Base-by-base conservation (phyloP, 2,797 vertebrate species). In the Bradypus variegatus region DNA sequence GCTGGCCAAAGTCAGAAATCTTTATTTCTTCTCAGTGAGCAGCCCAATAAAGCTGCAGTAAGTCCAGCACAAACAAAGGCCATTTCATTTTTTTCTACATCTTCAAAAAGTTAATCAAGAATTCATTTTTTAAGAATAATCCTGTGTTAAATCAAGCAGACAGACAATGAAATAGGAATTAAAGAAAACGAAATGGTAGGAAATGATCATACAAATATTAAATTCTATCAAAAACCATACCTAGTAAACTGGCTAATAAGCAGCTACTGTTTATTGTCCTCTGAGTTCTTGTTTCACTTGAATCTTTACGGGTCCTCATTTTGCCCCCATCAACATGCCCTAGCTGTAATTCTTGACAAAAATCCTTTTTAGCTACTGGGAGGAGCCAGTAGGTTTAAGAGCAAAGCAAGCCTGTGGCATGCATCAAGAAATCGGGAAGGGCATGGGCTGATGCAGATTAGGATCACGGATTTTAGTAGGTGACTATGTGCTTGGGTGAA, bases 1-100 rank as follows among this genome's bases (percentile, higher is more conserved):
- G 88, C 21, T 31, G 96, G 95, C 95, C 95, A 95, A 90, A 95
- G 84, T 91, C 93, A 83, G 93, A 93, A 95, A 86, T 96, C 95
- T 94, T 96, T 95, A 76, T 97, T 95, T 93, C 64, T 50, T 2
- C 65, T 95, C 95, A 82, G 45, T 79, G 90, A 95, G 93, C 81
- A 27, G 53, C 89, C 91, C 69, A 65, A 92, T 95, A 95, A 80
- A n/a, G 41, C 93, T 96, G 78, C 80, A 91, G 93, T 82, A 94
- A 15, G 29, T 72, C 36, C 76, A 50, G 65, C 78, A 80, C 64
- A 90, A 91, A 96, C 84, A 95, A 86, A 72, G 80, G 86, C 55
- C 55, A 9, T 65, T 93, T 95, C 77, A 41, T n/a, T 93, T 82
- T 85, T 91, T 62, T 19, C 31, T 2, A 23, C 76, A 64, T 94